Percentiles rank a stretch among this genome's conserved stretches.
phyloP scores from a whole-genome alignment of 2,113 vertebrate species.

The Accipiter virgatus region DNA sequence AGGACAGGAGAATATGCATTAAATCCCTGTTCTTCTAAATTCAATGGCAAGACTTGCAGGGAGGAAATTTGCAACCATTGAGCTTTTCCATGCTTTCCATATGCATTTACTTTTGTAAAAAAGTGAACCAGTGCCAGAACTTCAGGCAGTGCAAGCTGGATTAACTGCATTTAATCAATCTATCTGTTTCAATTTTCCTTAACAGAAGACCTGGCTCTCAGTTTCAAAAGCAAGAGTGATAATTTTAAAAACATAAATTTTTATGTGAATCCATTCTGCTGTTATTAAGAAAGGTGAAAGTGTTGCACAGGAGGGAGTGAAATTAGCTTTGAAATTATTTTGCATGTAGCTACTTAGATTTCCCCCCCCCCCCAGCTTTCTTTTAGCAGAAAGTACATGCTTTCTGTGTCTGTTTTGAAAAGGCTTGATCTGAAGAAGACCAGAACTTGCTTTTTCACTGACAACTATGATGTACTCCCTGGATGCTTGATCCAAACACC shows the following conservation, averaged over 20 bases:
- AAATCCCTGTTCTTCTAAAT: background rate
- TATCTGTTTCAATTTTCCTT: background rate
- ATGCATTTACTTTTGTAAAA: background rate
- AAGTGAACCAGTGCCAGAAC: background rate
- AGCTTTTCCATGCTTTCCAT: background rate
- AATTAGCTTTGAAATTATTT: background rate
- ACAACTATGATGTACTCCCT: background rate
- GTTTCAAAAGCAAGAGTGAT: background rate
- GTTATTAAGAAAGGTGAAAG: background rate
- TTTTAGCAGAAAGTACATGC: background rate
- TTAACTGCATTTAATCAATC: background rate
- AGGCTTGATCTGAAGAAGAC: background rate
- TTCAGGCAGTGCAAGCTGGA: background rate
- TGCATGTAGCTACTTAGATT: background rate
- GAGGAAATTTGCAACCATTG: background rate
- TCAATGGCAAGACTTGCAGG: background rate
- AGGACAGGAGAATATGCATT: background rate
- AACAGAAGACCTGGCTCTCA: background rate
- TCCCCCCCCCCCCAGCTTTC: background rate
- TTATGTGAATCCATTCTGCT: background rate
- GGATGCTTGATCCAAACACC: background rate
- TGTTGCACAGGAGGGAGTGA: background rate
- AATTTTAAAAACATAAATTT: conserved; percentile 27
- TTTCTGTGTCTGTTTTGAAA: background rate
- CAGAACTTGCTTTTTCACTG: background rate